Percentiles rank a stretch among this genome's conserved stretches.
Conservation (phyloP, 2,797 vertebrate species). For the Gastrophryne carolinensis region DNA sequence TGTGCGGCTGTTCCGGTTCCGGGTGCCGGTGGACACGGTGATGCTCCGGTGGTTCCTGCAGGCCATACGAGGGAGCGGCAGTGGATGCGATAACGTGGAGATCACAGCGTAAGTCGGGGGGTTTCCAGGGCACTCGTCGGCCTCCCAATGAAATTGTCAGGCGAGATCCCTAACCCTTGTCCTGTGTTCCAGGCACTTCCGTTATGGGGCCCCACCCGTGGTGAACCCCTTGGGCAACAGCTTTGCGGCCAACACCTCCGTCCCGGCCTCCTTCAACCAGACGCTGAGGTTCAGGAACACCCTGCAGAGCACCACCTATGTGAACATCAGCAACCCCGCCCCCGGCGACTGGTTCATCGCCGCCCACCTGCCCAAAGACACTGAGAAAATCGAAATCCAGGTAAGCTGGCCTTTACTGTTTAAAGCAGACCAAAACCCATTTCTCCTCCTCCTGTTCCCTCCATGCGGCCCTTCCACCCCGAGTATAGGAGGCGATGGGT, state of each 20-base stretch:
- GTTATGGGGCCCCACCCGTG: constrained; percentile 86
- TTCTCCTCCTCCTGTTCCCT: neutral
- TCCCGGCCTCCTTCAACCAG: constrained; percentile 71
- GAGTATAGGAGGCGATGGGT: no score
- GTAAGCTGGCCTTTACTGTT: constrained; percentile 63
- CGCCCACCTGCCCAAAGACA: constrained; percentile 85
- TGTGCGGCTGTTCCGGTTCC: constrained; percentile 84
- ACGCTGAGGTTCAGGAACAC: constrained; percentile 63
- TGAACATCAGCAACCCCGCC: constrained; percentile 81
- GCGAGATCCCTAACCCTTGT: neutral
- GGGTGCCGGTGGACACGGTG: constrained; percentile 80
- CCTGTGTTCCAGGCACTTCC: constrained; percentile 74
- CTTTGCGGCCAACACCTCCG: constrained; percentile 75
- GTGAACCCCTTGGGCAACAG: constrained; percentile 77
- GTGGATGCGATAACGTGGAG: constrained; percentile 74
- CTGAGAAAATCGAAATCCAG: constrained; percentile 90
- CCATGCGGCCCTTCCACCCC: no score
- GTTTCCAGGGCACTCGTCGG: no score
- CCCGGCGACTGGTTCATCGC: constrained; percentile 88
- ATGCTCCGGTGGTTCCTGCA: constrained; percentile 84
- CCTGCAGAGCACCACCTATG: constrained; percentile 70
- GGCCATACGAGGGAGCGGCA: constrained; percentile 68
- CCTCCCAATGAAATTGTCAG: neutral
- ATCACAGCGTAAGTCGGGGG: constrained; percentile 79
- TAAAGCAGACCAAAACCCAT: no score